Evolutionary conservation across 2,113 vertebrate genomes (phyloP), one percentile per base, ranked within the genome.

Genomic region (Acinonyx jubatus): DNA sequence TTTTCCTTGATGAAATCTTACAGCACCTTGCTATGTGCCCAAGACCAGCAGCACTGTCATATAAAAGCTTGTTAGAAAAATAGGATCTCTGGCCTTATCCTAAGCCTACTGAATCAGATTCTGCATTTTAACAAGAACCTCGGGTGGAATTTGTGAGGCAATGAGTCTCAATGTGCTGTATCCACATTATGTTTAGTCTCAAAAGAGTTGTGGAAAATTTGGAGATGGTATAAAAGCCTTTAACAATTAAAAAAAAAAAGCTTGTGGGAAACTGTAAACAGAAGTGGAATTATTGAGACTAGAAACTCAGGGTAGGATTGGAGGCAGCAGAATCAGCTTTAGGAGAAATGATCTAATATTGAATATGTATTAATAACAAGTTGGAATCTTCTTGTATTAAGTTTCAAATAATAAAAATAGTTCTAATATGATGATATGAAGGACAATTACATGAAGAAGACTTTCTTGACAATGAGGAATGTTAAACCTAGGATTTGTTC

Each of bases 101-200:
- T 52, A 89, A 79, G 48, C 65, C 89, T 48, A 25, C 61, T 50
- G 82, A 95, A 82, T 48, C 76, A 79, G 55, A 88, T 18, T 88
- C 57, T 97, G 38, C 48, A 63, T 89, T 94, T 91, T 94, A 95
- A 71, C 93, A 87, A 90, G 93, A 81, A 73, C 19, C n/a, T 41
- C 8, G 1, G 63, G 45, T 94, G 63, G 61, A 85, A 92, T 92
- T 87, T 52, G 25, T 86, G 73, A 97, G 74, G 80, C 31, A 83
- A 36, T 84, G 90, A 93, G 63, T 83, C 85, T 97, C 93, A 52
- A 7, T 76, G 73, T 45, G 69, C 57, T 80, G 5, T 52, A 57
- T 76, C 66, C 71, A 91, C 65, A 84, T 36, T 82, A n/a, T 19
- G 6, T 90, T 90, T 81, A 69, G 33, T 85, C 50, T 89, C 90